Percentiles rank a stretch among this genome's conserved stretches.
Evolutionary conservation across 2,113 vertebrate genomes (phyloP).

Genomic region (Sorex araneus): DNA sequence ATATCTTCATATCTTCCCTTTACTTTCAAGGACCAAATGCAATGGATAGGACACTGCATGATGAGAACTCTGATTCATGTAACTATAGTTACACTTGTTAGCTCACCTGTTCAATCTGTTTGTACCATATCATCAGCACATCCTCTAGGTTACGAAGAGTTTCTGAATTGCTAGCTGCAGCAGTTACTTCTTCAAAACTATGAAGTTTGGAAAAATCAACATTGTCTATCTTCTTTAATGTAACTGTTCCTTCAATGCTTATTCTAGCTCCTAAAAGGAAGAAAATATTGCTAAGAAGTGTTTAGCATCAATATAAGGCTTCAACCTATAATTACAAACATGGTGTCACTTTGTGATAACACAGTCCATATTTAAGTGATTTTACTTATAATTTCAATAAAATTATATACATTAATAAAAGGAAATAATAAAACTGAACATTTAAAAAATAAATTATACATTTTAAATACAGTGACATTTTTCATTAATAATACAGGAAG

Average conservation of each 20-base stretch:
- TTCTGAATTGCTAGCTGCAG: constrained; percentile 88
- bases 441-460: not conserved
- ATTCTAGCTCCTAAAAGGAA: constrained; percentile 85
- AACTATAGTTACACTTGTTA: not conserved
- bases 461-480: constrained; percentile 33
- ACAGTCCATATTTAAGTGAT: constrained; percentile 20
- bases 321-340: not conserved
- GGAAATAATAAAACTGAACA: not conserved
- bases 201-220: constrained; percentile 89
- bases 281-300: not conserved
- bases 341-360: constrained; percentile 1
- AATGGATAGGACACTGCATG: not conserved
- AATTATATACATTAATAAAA: constrained; percentile 12
- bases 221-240: constrained; percentile 87
- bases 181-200: constrained; percentile 88
- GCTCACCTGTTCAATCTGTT: constrained; percentile 91
- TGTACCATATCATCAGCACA: constrained; percentile 91
- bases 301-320: constrained; percentile 11
- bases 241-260: constrained; percentile 88
- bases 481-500: constrained; percentile 48
- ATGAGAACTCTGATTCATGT: fast-evolving
- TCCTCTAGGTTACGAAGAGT: constrained; percentile 90
- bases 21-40: not conserved
- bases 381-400: not conserved
- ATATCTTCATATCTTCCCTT: not conserved